phyloP scores from a whole-genome alignment of 2,797 vertebrate genomes.

The Tachyglossus aculeatus region DNA sequence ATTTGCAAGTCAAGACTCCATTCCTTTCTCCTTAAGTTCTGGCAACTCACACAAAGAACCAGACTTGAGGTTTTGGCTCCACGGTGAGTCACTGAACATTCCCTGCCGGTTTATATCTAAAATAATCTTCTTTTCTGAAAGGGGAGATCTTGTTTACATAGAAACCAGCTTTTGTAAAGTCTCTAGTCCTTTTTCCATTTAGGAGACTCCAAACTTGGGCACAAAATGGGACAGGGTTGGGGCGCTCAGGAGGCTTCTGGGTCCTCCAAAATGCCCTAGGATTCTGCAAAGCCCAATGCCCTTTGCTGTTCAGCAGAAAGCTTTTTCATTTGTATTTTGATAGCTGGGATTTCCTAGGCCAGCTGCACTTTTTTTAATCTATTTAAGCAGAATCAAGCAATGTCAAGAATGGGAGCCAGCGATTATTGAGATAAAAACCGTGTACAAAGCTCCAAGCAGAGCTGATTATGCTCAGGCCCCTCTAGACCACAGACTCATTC shows the following conservation, averaged over 20 bases:
- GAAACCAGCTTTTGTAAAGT: too few relatives aligned
- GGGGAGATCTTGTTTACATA: too few relatives aligned
- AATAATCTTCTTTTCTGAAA: not conserved
- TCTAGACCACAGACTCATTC: too few relatives aligned
- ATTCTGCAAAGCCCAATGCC: not conserved
- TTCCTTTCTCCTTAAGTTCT: too few relatives aligned
- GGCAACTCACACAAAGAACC: too few relatives aligned
- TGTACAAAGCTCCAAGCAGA: too few relatives aligned
- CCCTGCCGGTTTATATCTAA: not conserved
- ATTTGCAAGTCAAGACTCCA: too few relatives aligned
- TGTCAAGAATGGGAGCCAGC: constrained; percentile 2
- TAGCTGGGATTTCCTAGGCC: not conserved
- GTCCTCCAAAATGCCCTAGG: not conserved
- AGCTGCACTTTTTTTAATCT: not conserved
- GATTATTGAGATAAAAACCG: too few relatives aligned
- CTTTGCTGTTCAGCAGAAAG: not conserved
- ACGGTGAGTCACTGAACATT: not conserved
- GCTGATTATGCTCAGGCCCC: too few relatives aligned
- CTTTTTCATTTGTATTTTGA: not conserved
- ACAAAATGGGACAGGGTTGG: too few relatives aligned
- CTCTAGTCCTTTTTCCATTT: too few relatives aligned
- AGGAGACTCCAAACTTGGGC: too few relatives aligned
- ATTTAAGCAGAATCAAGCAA: not conserved
- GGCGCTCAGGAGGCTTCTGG: not conserved
- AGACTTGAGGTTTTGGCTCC: not conserved